Base-by-base conservation (phyloP, 2,113 vertebrate genomes). In the Puffinus mauretanicus region DNA sequence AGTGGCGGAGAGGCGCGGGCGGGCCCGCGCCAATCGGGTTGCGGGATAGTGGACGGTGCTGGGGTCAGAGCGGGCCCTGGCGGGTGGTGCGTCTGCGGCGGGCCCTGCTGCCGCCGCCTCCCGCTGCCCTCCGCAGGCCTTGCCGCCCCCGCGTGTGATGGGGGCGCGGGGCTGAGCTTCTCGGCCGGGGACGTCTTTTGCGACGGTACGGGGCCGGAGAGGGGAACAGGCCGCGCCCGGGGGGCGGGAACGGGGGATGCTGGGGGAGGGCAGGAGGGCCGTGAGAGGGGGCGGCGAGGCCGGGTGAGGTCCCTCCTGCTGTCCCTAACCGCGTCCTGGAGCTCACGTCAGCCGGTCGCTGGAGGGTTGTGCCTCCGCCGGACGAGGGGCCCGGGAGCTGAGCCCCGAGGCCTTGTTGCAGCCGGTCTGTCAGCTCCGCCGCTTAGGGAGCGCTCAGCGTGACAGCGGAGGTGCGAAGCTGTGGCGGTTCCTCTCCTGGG, bases 291-390 rank as follows among this genome's bases (percentile, higher is more conserved):
- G 60, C 11, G 80, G 80, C 0, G 47, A 16, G n/a, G 40, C 34
- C 10, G 58, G 49, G 29, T 6, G 49, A 5, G 44, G 6, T 7
- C 6, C 13, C 24, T 44, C 4, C 3, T 8, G 40, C 27, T 6
- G 25, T 17, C 51, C 36, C 1, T 1, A 0, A 6, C 7, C 3
- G 10, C 25, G 8, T 9, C 22, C 24, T 10, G 52, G 14, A 6
- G 47, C 47, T 71, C 34, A 0, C 3, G 20, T 16, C 60, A 12
- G 9, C 36, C 8, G 6, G 15, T 25, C 21, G 11, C 12, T 21
- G 49, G 25, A 17, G 64, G 29, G 11, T 47, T 25, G 57, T 18
- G 47, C 8, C 38, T 44, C 26, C 11, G 9, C 27, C 12, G 36
- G 11, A 1, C 1, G 9, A 34, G 47, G 24, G 40, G 24, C 14